Conservation (phyloP, 2,797 vertebrate species). For the Malurus splendens region DNA sequence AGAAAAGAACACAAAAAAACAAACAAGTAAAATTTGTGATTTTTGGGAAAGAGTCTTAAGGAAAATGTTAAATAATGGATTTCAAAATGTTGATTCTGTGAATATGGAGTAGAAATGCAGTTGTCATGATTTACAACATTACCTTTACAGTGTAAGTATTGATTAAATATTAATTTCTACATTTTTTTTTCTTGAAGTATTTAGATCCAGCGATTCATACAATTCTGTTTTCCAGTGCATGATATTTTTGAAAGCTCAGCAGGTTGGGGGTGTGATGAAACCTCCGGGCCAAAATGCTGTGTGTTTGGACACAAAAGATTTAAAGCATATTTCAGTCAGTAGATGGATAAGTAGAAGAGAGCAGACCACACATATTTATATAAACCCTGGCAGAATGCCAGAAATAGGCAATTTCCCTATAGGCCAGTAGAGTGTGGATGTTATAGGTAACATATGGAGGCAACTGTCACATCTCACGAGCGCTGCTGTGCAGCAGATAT, state of each 20-base stretch:
- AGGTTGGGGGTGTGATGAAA: neutral
- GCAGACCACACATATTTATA: neutral
- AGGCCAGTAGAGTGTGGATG: neutral
- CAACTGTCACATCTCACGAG: neutral
- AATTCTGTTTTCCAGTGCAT: neutral
- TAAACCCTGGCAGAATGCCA: neutral
- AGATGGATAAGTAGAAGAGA: neutral
- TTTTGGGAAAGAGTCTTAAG: neutral
- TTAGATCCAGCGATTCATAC: neutral
- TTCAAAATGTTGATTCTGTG: neutral
- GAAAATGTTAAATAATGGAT: neutral
- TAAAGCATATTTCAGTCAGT: neutral
- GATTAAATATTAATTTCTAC: neutral
- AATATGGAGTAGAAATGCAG: neutral
- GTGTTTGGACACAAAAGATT: neutral
- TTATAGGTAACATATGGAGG: neutral
- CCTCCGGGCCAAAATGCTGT: neutral
- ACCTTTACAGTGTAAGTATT: neutral
- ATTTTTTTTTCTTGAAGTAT: neutral
- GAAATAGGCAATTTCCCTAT: neutral
- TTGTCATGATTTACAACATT: neutral
- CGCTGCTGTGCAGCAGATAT: neutral
- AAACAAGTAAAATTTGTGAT: accelerated
- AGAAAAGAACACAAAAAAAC: neutral
- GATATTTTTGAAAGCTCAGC: neutral